Conservation (phyloP, 2,888 invertebrate genomes). For the Platypus cylindrus region DNA sequence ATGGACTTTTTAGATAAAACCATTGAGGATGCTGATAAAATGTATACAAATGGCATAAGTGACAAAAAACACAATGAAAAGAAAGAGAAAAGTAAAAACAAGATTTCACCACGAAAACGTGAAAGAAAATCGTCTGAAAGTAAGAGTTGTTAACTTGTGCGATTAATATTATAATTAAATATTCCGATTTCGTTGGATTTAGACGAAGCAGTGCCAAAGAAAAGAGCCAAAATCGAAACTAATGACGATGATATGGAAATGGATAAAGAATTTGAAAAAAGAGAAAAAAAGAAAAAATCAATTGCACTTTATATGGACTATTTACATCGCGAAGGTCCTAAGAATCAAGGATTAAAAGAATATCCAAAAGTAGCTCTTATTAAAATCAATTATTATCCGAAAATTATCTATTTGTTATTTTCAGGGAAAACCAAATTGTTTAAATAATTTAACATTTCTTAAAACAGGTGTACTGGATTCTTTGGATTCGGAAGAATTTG, state of each 20-base stretch:
- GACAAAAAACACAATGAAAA: constrained; percentile 8
- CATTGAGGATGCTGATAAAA: constrained; percentile 21
- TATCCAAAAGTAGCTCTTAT: constrained; percentile 55
- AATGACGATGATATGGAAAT: constrained; percentile 34
- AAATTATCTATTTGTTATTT: constrained; percentile 16
- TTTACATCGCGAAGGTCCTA: constrained; percentile 64
- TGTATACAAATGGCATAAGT: neutral
- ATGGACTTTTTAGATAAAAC: constrained; percentile 27
- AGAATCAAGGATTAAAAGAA: constrained; percentile 69
- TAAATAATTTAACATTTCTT: constrained; percentile 57
- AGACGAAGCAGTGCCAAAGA: constrained; percentile 24
- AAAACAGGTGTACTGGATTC: constrained; percentile 83
- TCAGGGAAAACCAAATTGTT: constrained; percentile 58
- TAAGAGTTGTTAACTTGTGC: constrained; percentile 11
- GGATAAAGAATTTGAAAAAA: constrained; percentile 48
- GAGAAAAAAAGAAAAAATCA: constrained; percentile 52
- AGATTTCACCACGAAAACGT: constrained; percentile 15
- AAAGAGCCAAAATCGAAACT: constrained; percentile 26
- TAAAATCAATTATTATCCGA: neutral
- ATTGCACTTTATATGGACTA: constrained; percentile 61
- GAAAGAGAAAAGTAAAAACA: constrained; percentile 11
- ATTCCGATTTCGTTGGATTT: constrained; percentile 7
- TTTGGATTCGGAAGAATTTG: constrained; percentile 69
- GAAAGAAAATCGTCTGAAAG: constrained; percentile 17
- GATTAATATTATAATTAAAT: constrained; percentile 2